A percentile compares a stretch with the other conserved stretches of the same genome.
Conservation (phyloP, 2,888 invertebrate genomes). For the Drosophila mercatorum region DNA sequence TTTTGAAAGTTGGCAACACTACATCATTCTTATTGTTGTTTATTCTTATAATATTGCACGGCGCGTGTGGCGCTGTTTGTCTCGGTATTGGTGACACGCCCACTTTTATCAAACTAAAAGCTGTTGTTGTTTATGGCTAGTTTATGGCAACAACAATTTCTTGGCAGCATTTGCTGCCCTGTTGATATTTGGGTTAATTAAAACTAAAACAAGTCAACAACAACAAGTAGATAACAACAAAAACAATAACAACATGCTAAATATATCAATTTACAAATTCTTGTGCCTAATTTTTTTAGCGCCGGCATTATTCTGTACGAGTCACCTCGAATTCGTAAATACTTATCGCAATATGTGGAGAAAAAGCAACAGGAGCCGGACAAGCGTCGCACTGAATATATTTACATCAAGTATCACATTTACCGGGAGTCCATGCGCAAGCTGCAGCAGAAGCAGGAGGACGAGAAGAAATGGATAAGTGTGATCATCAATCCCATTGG, state of each 20-base stretch:
- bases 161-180: conserved; percentile 55
- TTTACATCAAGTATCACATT: conserved; percentile 86
- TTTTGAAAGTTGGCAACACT: not conserved
- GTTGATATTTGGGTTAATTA: conserved; percentile 35
- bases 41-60: conserved; percentile 16
- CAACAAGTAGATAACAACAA: conserved; percentile 1
- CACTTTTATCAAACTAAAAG: conserved; percentile 60
- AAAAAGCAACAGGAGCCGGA: conserved; percentile 63
- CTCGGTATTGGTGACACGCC: conserved; percentile 59
- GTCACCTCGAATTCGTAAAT: conserved; percentile 78
- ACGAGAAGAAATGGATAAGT: conserved; percentile 84
- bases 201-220: conserved; percentile 24
- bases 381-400: conserved; percentile 85
- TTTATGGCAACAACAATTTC: conserved; percentile 60
- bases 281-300: conserved; percentile 51
- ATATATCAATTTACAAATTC: conserved; percentile 9
- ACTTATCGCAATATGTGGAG: conserved; percentile 84
- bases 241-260: conserved; percentile 16
- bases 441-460: conserved; percentile 80
- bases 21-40: conserved; percentile 41
- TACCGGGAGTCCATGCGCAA: conserved; percentile 84
- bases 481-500: conserved; percentile 84
- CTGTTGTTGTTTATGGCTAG: conserved; percentile 48
- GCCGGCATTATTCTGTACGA: conserved; percentile 82
- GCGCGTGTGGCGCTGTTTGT: conserved; percentile 49